Evolutionary conservation across 2,113 vertebrate species (phyloP).

Genomic region (Mugil cephalus): DNA sequence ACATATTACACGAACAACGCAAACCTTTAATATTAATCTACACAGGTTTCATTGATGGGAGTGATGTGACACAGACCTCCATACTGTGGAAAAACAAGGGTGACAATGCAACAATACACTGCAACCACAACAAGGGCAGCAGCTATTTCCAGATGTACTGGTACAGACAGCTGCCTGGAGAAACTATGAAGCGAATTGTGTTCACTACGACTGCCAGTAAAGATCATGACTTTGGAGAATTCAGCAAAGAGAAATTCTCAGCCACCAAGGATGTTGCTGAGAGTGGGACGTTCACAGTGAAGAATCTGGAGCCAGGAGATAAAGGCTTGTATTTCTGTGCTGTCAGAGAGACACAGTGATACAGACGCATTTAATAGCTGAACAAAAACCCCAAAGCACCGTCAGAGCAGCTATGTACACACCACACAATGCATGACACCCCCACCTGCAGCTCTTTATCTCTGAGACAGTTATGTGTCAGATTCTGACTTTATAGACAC

Average conservation of each 20-base stretch:
- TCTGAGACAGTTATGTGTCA: too few relatives aligned
- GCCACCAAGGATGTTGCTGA: neutral
- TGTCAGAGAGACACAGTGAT: conserved; percentile 26
- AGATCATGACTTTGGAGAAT: neutral
- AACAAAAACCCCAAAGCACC: conserved; percentile 7
- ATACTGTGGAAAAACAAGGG: neutral
- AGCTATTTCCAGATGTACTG: conserved; percentile 54
- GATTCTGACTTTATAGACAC: too few relatives aligned
- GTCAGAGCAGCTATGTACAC: neutral
- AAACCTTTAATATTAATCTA: neutral
- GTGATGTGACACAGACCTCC: neutral
- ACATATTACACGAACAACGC: neutral
- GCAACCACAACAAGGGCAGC: conserved; percentile 15
- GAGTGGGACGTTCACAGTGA: conserved; percentile 31
- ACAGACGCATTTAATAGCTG: neutral
- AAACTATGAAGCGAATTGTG: conserved; percentile 59
- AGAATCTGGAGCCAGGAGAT: conserved; percentile 13
- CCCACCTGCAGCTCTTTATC: too few relatives aligned
- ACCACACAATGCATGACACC: too few relatives aligned
- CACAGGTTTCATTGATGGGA: neutral
- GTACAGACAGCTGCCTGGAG: conserved; percentile 63
- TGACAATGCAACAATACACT: conserved; percentile 14
- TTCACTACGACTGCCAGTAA: neutral
- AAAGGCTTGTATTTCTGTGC: conserved; percentile 52
- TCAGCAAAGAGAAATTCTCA: neutral